Percentiles rank a stretch among this genome's conserved stretches.
These are phyloP conservation scores for Myotis davidii DNA, from an alignment of 2,113 vertebrate genomes.

Conservation along the genomic window DNA sequence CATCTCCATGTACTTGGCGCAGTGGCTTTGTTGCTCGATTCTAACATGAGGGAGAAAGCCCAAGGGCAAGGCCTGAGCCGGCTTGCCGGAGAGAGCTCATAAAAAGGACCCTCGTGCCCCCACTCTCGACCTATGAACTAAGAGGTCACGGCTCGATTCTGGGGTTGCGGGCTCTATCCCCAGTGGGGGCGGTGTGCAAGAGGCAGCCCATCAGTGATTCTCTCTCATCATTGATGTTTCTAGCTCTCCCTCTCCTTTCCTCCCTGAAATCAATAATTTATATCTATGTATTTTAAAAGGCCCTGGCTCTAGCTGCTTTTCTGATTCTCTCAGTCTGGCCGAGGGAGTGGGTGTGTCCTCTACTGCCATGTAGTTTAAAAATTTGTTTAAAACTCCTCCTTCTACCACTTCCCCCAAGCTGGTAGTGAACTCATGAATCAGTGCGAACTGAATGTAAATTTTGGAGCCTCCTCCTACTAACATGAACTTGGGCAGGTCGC, in stretches of 20 bases:
- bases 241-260: too few relatives aligned
- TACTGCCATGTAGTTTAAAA: background rate
- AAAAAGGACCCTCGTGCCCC: background rate
- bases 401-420: background rate
- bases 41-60: background rate
- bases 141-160: too few relatives aligned
- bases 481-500: background rate
- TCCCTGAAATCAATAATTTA: too few relatives aligned
- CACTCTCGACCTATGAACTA: too few relatives aligned
- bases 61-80: background rate
- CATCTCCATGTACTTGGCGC: background rate
- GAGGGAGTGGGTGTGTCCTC: background rate
- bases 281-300: background rate
- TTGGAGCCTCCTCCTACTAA: background rate
- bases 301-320: accelerated
- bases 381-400: background rate
- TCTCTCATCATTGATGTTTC: too few relatives aligned
- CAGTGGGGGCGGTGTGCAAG: too few relatives aligned
- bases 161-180: too few relatives aligned
- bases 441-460: background rate
- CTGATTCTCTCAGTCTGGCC: background rate
- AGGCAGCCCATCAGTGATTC: too few relatives aligned
- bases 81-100: accelerated
- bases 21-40: accelerated
- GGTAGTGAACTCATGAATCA: background rate